Conservation (phyloP, 2,888 invertebrate genomes). For the Tachystola acroxantha region DNA sequence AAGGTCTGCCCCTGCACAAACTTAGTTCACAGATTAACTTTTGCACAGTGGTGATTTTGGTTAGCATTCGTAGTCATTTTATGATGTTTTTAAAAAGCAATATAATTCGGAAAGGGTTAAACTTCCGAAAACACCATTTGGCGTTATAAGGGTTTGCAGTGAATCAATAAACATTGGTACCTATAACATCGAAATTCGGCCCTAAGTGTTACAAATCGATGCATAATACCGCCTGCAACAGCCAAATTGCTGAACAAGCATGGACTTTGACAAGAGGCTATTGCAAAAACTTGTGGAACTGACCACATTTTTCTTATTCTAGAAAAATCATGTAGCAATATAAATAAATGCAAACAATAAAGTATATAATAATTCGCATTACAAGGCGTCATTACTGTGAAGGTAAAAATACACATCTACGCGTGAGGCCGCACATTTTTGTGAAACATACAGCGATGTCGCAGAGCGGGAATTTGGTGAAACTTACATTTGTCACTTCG, state of each 20-base stretch:
- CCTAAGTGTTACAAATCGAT: no score
- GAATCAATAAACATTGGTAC: no score
- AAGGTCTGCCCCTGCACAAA: no score
- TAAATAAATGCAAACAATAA: background rate
- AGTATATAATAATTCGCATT: slow-evolving; percentile 16
- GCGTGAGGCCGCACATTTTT: slow-evolving; percentile 42
- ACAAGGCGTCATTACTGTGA: slow-evolving; percentile 17
- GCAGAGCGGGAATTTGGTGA: slow-evolving; percentile 50
- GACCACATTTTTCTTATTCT: slow-evolving; percentile 3
- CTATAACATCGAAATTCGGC: no score
- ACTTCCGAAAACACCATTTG: no score
- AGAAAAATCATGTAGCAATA: background rate
- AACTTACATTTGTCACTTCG: slow-evolving; percentile 55
- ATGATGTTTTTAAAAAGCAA: no score
- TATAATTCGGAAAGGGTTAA: no score
- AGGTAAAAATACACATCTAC: slow-evolving; percentile 39
- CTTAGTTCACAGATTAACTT: no score
- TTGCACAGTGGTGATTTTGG: no score
- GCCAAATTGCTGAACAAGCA: slow-evolving; percentile 10
- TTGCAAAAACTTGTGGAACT: slow-evolving; percentile 7
- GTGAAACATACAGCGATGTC: slow-evolving; percentile 29
- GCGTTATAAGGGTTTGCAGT: no score
- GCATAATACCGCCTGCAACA: background rate
- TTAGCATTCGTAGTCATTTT: no score
- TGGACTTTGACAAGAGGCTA: slow-evolving; percentile 24